Percentiles rank a stretch among this genome's conserved stretches.
Evolutionary conservation across 2,113 vertebrate genomes (phyloP).

Genomic region (Columba livia): DNA sequence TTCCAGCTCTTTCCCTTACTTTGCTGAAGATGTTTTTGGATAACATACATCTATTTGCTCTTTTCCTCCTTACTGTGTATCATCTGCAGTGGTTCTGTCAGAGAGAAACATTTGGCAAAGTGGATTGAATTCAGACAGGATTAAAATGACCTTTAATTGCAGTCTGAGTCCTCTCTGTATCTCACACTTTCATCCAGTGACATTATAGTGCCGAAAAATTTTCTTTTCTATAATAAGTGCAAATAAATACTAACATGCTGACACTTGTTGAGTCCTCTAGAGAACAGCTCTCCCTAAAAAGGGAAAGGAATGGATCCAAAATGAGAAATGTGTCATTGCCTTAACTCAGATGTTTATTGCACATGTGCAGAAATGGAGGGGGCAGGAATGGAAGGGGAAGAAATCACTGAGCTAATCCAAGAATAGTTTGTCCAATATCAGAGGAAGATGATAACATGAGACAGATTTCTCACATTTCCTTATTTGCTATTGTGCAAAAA

Average conservation of each 20-base stretch:
- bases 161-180: neutral
- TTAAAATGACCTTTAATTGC: neutral
- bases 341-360: conserved; percentile 10
- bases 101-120: neutral
- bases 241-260: neutral
- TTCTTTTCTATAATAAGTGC: neutral
- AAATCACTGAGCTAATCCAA: conserved; percentile 37
- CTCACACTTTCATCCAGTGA: neutral
- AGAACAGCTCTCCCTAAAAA: conserved; percentile 8
- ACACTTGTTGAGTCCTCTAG: neutral
- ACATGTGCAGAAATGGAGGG: conserved; percentile 55
- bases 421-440: conserved; percentile 66
- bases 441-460: conserved; percentile 69
- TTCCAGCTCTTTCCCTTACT: neutral
- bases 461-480: conserved; percentile 68
- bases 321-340: neutral
- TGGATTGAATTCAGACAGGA: neutral
- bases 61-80: neutral
- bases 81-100: neutral
- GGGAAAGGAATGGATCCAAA: neutral
- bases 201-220: neutral
- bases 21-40: neutral
- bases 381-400: conserved; percentile 39
- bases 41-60: neutral
- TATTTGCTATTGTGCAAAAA: conserved; percentile 55